Evolutionary conservation across 2,888 invertebrate genomes (phyloP), one percentile per base, ranked within the genome.

Genomic region (Germaria angustata): DNA sequence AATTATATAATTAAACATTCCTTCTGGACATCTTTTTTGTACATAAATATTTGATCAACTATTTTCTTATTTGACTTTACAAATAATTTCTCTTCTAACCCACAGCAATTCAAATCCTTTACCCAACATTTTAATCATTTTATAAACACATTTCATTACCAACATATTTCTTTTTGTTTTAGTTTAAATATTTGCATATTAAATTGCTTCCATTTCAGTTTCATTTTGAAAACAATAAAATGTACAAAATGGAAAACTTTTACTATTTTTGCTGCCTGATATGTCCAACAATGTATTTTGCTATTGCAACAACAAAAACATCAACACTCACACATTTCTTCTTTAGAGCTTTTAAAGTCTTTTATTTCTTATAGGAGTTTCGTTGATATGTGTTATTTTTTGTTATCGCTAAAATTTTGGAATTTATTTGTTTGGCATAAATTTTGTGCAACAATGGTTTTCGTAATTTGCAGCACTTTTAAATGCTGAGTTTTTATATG

Each of bases 141-240:
- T 80, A 39, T 32, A 55, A 53, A 55, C 15, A 69, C 36, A 46
- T 32, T 78, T 61, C 20, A 36, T 49, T 46, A 32, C 20, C 57
- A 59, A 61, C 20, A 28, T 61, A 32, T 61, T n/a, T n/a, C n/a
- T 36, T 36, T 28, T 32, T 51, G n/a, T 65, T 44, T 49, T 53
- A 28, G 61, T 59, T 41, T 46, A 36, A 73, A 80, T 80, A 68
- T 80, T 80, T 80, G 53, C 80, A 80, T 73, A 73, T 44, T 61
- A 73, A 73, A 80, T 80, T 73, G 44, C 44, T 32, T 46, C 9
- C 13, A 68, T 34, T 24, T 9, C 55, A n/a, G n/a, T 75, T n/a
- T 51, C 55, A 20, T 32, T 17, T 15, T 55, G 28, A 36, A 34
- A 66, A 53, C 39, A 80, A 80, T 24, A 55, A 34, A 1, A 41